Percentiles rank a stretch among this genome's conserved stretches.
Conservation (phyloP, 2,797 vertebrate species). For the Catostomus latipinnis region DNA sequence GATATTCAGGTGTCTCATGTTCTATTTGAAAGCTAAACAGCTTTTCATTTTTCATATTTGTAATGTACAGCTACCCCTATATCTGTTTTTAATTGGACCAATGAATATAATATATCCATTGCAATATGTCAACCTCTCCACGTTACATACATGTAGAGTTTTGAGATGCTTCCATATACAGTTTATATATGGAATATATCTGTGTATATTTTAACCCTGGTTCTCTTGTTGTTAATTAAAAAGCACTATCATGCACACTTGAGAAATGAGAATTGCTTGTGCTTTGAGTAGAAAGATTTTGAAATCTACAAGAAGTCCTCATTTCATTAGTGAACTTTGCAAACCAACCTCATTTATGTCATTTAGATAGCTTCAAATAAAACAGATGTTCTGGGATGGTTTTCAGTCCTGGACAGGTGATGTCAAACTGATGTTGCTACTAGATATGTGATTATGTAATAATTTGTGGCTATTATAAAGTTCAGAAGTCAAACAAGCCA, state of each 20-base stretch:
- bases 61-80: not conserved
- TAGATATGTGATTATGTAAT: constrained; percentile 25
- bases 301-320: not conserved
- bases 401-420: constrained; percentile 5
- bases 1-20: constrained; percentile 1
- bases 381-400: constrained; percentile 1
- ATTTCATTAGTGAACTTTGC: constrained; percentile 16
- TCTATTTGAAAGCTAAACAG: constrained; percentile 12
- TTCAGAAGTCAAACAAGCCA: constrained; percentile 49
- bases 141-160: not conserved
- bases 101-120: not conserved
- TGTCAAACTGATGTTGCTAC: constrained; percentile 13
- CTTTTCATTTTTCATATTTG: not conserved
- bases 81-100: constrained; percentile 14
- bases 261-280: constrained; percentile 5
- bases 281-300: not conserved
- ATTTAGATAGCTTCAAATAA: not conserved
- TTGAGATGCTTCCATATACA: not conserved
- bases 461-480: constrained; percentile 13
- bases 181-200: not conserved
- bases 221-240: constrained; percentile 19
- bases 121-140: constrained; percentile 6
- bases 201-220: not conserved
- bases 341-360: not conserved
- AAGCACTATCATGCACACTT: constrained; percentile 34